Conservation (phyloP, 2,797 vertebrate genomes). For the Manis pentadactyla region DNA sequence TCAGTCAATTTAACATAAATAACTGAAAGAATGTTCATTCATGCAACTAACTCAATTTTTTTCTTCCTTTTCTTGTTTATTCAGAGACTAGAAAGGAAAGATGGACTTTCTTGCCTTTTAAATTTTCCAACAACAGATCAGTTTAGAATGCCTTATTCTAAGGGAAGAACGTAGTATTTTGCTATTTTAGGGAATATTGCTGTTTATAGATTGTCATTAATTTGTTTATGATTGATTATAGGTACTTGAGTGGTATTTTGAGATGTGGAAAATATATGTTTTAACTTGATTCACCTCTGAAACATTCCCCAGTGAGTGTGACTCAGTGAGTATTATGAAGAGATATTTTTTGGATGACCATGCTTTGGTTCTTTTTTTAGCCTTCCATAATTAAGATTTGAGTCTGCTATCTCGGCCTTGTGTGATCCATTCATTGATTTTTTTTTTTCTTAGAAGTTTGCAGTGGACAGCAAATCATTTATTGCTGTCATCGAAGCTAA, state of each 20-base stretch:
- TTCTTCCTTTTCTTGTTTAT: constrained; percentile 71
- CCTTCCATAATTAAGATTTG: not conserved
- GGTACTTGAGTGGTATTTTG: constrained; percentile 1
- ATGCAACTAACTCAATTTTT: constrained; percentile 76
- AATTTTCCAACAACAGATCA: constrained; percentile 63
- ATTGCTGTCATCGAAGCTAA: not conserved
- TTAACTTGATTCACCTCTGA: constrained; percentile 48
- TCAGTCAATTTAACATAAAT: constrained; percentile 71
- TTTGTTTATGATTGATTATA: constrained; percentile 56
- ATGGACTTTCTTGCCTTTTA: constrained; percentile 66
- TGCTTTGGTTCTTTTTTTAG: not conserved
- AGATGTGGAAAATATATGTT: constrained; percentile 25
- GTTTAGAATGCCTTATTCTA: constrained; percentile 50
- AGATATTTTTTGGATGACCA: not conserved
- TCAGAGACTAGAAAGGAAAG: constrained; percentile 69
- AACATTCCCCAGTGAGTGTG: not conserved
- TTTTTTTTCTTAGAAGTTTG: constrained; percentile 34
- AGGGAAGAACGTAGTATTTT: constrained; percentile 14
- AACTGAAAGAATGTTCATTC: constrained; percentile 68
- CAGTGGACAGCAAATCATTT: not conserved
- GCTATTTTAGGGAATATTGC: not conserved
- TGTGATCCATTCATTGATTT: not conserved
- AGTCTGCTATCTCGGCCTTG: not conserved
- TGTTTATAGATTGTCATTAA: constrained; percentile 1
- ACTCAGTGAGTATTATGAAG: not conserved